Conservation (phyloP, 2,797 vertebrate species). For the Tragopan temminckii region DNA sequence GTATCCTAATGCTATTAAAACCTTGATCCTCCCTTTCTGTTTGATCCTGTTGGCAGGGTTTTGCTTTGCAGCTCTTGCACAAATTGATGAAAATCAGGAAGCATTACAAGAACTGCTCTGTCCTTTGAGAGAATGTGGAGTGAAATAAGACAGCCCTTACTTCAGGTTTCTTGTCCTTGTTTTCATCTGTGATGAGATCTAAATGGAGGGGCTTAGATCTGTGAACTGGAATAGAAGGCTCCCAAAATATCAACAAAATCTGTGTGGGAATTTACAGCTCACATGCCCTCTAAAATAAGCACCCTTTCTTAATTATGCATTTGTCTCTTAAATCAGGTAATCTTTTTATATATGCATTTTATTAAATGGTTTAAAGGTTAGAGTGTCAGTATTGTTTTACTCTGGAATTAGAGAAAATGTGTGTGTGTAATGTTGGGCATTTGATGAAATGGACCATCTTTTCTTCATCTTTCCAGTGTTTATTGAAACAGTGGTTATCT, state of each 20-base stretch:
- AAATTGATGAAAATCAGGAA: neutral
- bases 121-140: neutral
- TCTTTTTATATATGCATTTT: neutral
- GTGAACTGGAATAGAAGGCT: neutral
- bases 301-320: neutral
- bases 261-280: neutral
- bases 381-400: conserved; percentile 4
- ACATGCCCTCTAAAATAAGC: neutral
- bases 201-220: neutral
- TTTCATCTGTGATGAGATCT: neutral
- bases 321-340: conserved; percentile 11
- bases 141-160: neutral
- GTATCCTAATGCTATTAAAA: neutral
- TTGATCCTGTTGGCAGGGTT: neutral
- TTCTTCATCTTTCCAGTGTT: neutral
- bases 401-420: conserved; percentile 2
- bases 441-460: neutral
- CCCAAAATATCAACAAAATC: neutral
- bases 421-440: neutral
- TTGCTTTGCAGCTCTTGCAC: neutral
- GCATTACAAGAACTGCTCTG: neutral
- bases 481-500: neutral
- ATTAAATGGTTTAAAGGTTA: conserved; percentile 12
- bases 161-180: neutral
- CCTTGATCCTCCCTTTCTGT: neutral